These are phyloP conservation scores for Drosophila infuscata DNA, from an alignment of 2,888 invertebrate genomes.

Conservation along the genomic window DNA sequence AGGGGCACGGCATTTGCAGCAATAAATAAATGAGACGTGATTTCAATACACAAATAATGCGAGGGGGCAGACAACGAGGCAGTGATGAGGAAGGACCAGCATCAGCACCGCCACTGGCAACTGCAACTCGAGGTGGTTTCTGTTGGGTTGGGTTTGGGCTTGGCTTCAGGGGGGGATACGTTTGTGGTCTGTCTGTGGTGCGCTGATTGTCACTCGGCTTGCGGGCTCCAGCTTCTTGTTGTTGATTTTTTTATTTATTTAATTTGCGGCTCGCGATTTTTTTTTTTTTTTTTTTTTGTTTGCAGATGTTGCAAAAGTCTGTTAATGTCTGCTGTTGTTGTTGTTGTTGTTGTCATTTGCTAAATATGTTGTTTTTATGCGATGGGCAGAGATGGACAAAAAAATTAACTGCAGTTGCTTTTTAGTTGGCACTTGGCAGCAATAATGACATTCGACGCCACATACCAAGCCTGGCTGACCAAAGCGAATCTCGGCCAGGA, in stretches of 20 bases:
- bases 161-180: constrained; percentile 32
- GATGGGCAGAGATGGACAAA: constrained; percentile 71
- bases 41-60: constrained; percentile 85
- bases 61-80: background rate
- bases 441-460: constrained; percentile 84
- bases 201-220: constrained; percentile 60
- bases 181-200: constrained; percentile 39
- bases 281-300: constrained; percentile 8
- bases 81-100: constrained; percentile 4
- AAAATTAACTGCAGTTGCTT: constrained; percentile 81
- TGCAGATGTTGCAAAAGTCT: constrained; percentile 46
- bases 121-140: constrained; percentile 32
- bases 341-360: constrained; percentile 80
- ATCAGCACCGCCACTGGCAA: constrained; percentile 18
- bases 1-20: constrained; percentile 70
- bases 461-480: constrained; percentile 71
- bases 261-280: constrained; percentile 71
- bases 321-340: constrained; percentile 63
- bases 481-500: constrained; percentile 17
- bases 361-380: constrained; percentile 83
- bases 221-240: constrained; percentile 18
- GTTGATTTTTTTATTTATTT: constrained; percentile 82
- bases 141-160: constrained; percentile 18
- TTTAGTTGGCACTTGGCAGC: constrained; percentile 83
- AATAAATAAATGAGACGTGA: constrained; percentile 86